A percentile compares a stretch with the other conserved stretches of the same genome.
These are phyloP conservation scores for Orchestia grillus DNA, from an alignment of 1,140 invertebrate species.

Conservation along the genomic window DNA sequence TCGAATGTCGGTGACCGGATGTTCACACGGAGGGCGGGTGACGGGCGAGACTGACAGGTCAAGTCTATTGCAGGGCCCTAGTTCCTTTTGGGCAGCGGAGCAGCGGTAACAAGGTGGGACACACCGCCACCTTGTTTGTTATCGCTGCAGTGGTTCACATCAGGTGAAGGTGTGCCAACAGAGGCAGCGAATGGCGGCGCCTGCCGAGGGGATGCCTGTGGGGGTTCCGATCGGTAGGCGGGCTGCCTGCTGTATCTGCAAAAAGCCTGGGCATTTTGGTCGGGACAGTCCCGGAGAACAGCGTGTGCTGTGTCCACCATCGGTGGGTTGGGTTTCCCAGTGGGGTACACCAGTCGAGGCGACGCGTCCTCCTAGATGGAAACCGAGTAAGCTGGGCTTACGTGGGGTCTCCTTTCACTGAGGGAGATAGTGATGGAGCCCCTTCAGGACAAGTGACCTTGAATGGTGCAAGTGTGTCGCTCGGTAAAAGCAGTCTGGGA, in stretches of 20 bases:
- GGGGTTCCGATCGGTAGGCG: not conserved
- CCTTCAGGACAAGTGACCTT: not conserved
- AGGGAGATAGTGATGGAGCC: not conserved
- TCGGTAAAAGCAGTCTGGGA: not conserved
- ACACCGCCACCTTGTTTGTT: not conserved
- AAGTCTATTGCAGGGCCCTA: not conserved
- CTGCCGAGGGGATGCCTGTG: not conserved
- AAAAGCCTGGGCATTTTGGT: not conserved
- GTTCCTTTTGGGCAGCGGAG: not conserved
- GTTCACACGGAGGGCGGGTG: not conserved
- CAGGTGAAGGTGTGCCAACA: not conserved
- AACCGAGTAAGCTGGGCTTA: constrained; percentile 28
- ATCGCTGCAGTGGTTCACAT: too few species aligned
- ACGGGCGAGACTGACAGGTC: not conserved
- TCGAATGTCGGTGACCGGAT: not conserved
- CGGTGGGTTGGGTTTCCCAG: not conserved
- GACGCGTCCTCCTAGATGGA: not conserved
- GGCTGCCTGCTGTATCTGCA: not conserved
- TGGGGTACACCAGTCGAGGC: not conserved
- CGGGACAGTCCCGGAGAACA: not conserved
- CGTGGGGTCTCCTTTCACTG: not conserved
- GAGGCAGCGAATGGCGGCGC: not conserved
- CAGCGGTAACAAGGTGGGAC: not conserved
- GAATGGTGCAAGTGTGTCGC: not conserved
- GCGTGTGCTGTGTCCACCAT: not conserved